Evolutionary conservation across 2,113 vertebrate species (phyloP).

Genomic region (Ochotona princeps): DNA sequence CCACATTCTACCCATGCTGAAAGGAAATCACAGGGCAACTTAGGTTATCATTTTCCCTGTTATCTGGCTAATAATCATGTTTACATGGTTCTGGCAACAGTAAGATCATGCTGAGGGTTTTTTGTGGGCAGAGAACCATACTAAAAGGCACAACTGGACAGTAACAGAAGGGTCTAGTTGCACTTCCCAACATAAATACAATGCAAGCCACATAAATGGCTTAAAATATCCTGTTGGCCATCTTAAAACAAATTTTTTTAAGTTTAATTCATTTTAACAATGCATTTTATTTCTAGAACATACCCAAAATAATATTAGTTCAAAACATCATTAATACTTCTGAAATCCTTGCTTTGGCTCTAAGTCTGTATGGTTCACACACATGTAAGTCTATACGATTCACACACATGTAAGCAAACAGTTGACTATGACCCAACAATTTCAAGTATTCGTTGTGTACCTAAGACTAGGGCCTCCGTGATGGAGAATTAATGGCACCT

Average conservation of each 20-base stretch:
- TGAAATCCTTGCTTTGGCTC: neutral
- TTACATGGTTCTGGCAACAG: neutral
- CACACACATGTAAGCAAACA: neutral
- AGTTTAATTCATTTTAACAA: neutral
- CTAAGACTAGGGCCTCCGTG: neutral
- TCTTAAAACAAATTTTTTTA: neutral
- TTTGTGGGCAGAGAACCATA: neutral
- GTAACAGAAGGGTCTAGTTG: neutral
- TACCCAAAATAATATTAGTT: neutral
- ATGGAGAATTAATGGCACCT: neutral
- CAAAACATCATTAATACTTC: neutral
- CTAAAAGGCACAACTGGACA: neutral
- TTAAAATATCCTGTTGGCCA: neutral
- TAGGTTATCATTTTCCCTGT: neutral
- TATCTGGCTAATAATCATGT: neutral
- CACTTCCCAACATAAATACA: neutral
- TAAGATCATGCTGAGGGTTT: neutral
- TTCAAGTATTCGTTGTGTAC: neutral
- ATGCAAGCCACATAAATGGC: neutral
- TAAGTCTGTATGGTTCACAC: neutral
- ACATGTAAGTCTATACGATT: neutral
- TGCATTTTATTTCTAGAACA: neutral
- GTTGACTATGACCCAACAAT: neutral
- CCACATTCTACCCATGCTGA: neutral
- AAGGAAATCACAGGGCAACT: slow-evolving; percentile 18